Evolutionary conservation across 2,113 vertebrate genomes (phyloP).

Genomic region (Sterrhoptilus dennistouni): DNA sequence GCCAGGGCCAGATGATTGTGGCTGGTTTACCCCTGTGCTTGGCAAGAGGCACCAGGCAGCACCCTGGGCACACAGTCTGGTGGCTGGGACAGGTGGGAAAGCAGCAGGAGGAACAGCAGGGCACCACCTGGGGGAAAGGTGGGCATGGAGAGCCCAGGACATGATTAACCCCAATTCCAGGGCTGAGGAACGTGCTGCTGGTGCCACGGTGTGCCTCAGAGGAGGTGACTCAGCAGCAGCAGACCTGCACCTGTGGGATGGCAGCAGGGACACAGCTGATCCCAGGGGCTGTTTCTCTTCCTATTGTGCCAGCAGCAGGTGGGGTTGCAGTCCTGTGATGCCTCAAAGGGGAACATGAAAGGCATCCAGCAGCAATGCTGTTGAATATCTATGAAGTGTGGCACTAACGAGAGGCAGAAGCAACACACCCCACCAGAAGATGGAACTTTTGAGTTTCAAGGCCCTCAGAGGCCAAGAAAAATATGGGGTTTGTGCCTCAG

Average conservation of each 20-base stretch:
- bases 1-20: neutral
- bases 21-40: neutral
- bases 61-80: neutral
- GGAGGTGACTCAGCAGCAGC: neutral
- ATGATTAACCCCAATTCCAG: neutral
- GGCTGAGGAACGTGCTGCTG: neutral
- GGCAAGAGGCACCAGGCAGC: neutral
- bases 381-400: rapidly evolving
- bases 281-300: neutral
- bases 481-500: neutral
- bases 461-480: neutral
- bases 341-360: neutral
- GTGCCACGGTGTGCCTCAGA: neutral
- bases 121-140: neutral
- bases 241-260: neutral
- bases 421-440: neutral
- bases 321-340: neutral
- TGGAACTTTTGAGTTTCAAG: neutral
- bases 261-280: neutral
- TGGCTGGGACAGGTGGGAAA: rapidly evolving
- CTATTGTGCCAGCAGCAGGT: neutral
- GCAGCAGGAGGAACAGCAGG: neutral
- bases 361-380: neutral
- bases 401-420: neutral
- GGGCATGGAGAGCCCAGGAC: neutral